A percentile compares a stretch with the other conserved stretches of the same genome.
These are phyloP conservation scores for Oreotrochilus melanogaster DNA, from an alignment of 2,113 vertebrate species.

Conservation along the genomic window DNA sequence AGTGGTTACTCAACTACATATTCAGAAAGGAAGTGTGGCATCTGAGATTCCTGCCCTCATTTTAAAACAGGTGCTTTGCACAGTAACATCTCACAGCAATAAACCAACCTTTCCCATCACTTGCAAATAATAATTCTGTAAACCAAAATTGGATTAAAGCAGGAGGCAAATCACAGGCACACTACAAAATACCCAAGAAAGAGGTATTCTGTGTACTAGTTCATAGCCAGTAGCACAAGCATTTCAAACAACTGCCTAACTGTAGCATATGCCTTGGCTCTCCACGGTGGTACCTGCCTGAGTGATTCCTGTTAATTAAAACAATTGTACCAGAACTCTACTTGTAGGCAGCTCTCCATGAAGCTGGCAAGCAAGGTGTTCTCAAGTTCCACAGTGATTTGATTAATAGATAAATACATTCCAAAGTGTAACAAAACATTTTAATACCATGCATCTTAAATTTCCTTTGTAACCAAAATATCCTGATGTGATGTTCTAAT, in stretches of 20 bases:
- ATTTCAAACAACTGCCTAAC: background rate
- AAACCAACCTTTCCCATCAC: background rate
- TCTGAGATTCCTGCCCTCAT: background rate
- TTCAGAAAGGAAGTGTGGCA: background rate
- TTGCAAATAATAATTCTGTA: slow-evolving; percentile 59
- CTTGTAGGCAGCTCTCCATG: background rate
- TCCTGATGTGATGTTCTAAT: background rate
- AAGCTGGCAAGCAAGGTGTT: background rate
- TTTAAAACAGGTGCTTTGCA: background rate
- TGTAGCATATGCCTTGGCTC: background rate
- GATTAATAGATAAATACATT: background rate
- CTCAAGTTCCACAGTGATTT: background rate
- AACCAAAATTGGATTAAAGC: background rate
- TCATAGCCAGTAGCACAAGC: background rate
- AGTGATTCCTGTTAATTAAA: accelerated
- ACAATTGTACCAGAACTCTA: background rate
- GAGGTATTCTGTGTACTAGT: background rate
- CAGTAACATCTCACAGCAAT: background rate
- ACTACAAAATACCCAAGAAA: background rate
- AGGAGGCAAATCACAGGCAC: background rate
- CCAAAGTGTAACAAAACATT: background rate
- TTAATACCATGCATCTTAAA: background rate
- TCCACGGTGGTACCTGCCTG: accelerated
- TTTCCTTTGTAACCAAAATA: background rate
- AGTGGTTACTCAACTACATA: background rate